A percentile compares a stretch with the other conserved stretches of the same genome.
Conservation (phyloP, 2,113 vertebrate genomes). For the Calyptommatus sinebrachiatus region DNA sequence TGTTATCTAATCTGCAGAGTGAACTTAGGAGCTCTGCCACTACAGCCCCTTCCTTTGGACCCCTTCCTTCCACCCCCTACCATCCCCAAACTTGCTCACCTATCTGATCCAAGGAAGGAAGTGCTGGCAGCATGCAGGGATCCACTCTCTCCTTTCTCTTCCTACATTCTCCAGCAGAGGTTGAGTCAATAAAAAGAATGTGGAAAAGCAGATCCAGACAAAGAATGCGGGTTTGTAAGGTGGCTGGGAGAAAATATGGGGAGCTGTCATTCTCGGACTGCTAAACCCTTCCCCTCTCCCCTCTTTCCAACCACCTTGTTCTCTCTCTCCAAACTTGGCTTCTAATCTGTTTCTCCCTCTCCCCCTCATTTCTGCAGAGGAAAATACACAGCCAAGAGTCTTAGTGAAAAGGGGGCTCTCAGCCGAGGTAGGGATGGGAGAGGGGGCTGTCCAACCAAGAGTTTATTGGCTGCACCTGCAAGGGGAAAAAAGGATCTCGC, state of each 20-base stretch:
- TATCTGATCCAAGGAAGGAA: slow-evolving; percentile 10
- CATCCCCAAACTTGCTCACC: not conserved
- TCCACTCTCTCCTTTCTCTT: not conserved
- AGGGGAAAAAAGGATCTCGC: no score
- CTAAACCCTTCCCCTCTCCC: not conserved
- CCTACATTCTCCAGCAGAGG: no score
- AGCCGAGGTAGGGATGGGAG: no score
- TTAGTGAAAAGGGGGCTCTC: slow-evolving; percentile 8
- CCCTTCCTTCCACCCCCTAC: no score
- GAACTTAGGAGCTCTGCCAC: no score
- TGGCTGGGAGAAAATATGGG: not conserved
- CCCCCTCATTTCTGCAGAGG: slow-evolving; percentile 26
- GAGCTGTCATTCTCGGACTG: not conserved
- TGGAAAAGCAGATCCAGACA: not conserved
- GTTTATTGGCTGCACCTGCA: no score
- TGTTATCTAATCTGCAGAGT: no score
- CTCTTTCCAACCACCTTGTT: not conserved
- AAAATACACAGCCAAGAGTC: slow-evolving; percentile 14
- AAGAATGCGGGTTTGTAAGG: slow-evolving; percentile 8
- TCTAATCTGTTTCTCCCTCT: slow-evolving; percentile 17
- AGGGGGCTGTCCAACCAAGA: no score
- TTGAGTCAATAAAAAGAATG: not conserved
- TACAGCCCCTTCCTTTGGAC: no score
- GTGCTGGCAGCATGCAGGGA: not conserved
- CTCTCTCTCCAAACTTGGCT: slow-evolving; percentile 27